These are phyloP conservation scores for Helobdella robusta DNA, from an alignment of 2,888 invertebrate genomes.

Conservation along the genomic window DNA sequence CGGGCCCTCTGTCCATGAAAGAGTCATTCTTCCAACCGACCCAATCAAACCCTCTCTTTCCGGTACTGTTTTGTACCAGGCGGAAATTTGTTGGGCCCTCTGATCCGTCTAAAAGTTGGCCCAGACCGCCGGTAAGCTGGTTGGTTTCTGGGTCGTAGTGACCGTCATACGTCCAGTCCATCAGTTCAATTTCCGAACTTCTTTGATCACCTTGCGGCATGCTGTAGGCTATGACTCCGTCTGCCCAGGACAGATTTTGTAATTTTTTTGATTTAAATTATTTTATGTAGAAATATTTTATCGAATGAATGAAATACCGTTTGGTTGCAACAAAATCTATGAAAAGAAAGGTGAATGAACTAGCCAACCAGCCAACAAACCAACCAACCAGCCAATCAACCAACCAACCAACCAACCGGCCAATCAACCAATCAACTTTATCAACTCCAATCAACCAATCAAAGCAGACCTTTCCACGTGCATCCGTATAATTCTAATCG, in stretches of 20 bases:
- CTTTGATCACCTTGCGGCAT: constrained; percentile 81
- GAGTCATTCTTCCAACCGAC: constrained; percentile 66
- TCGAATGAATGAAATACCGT: too few relatives aligned
- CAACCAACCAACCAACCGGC: too few relatives aligned
- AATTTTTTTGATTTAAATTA: neutral
- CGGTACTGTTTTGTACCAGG: constrained; percentile 55
- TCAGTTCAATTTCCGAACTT: constrained; percentile 69
- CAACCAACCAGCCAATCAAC: too few relatives aligned
- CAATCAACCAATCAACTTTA: too few relatives aligned
- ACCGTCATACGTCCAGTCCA: constrained; percentile 77
- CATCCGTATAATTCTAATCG: constrained; percentile 77
- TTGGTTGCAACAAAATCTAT: too few relatives aligned
- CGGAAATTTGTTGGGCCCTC: constrained; percentile 68
- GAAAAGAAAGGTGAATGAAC: too few relatives aligned
- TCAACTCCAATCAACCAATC: too few relatives aligned
- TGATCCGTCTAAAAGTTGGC: constrained; percentile 71
- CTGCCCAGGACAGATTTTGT: constrained; percentile 51
- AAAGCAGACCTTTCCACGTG: constrained; percentile 52
- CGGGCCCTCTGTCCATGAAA: constrained; percentile 50
- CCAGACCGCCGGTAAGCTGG: constrained; percentile 64
- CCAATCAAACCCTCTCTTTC: constrained; percentile 61
- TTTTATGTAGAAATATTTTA: neutral
- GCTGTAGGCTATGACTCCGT: constrained; percentile 72
- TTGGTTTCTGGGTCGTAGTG: constrained; percentile 33
- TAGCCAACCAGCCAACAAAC: too few relatives aligned